Percentiles rank a stretch among this genome's conserved stretches.
phyloP scores from a whole-genome alignment of 2,797 vertebrate genomes.

The Gadopsis marmoratus region DNA sequence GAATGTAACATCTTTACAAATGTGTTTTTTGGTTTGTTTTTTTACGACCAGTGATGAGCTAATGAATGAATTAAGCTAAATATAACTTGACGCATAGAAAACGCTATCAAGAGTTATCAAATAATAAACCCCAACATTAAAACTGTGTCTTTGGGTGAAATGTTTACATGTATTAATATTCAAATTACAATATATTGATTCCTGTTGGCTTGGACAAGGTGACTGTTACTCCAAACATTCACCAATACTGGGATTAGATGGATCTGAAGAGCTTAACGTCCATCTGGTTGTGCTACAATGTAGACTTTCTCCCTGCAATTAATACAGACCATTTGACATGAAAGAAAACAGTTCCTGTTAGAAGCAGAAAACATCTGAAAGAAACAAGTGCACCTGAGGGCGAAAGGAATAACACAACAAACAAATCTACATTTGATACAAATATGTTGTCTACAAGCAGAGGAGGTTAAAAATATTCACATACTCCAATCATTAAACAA shows the following conservation, averaged over 20 bases:
- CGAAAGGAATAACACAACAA: background rate
- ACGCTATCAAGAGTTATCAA: background rate
- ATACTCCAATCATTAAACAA: slow-evolving; percentile 32
- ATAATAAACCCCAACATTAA: no score
- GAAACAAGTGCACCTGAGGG: background rate
- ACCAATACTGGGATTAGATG: background rate
- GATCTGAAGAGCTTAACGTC: slow-evolving; percentile 19
- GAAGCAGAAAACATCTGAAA: background rate
- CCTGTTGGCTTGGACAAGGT: background rate
- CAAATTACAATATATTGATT: background rate
- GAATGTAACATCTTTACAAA: background rate
- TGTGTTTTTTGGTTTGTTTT: no score
- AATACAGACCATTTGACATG: slow-evolving; percentile 24
- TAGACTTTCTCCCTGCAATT: slow-evolving; percentile 23
- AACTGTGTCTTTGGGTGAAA: background rate
- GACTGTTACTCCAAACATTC: slow-evolving; percentile 8
- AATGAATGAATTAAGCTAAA: background rate
- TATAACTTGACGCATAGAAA: background rate
- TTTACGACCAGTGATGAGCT: background rate
- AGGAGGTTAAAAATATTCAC: slow-evolving; percentile 32
- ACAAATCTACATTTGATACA: slow-evolving; percentile 14
- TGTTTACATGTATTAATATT: background rate
- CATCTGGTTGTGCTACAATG: slow-evolving; percentile 17
- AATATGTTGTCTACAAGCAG: slow-evolving; percentile 23
- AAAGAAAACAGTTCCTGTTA: background rate